A percentile compares a stretch with the other conserved stretches of the same genome.
Conservation (phyloP, 2,888 invertebrate genomes). For the Meiosimyza platycephala region DNA sequence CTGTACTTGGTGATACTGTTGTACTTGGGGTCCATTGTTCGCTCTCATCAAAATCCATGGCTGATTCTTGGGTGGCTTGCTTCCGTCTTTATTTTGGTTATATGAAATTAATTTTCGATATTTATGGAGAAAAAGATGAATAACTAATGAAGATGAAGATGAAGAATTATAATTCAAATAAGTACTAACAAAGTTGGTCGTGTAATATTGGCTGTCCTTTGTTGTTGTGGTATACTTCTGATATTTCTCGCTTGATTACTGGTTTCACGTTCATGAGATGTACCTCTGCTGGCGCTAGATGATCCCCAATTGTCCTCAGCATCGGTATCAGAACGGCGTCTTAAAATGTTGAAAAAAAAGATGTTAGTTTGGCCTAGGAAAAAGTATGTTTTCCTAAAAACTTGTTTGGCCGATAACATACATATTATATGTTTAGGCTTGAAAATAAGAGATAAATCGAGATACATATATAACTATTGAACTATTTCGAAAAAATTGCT, state of each 20-base stretch:
- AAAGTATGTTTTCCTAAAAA: no score
- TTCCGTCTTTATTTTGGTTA: conserved; percentile 47
- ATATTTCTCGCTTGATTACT: conserved; percentile 53
- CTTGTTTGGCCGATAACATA: no score
- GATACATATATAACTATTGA: no score
- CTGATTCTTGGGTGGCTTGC: conserved; percentile 58
- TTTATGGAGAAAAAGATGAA: not conserved
- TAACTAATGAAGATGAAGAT: no score
- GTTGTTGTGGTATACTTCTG: conserved; percentile 52
- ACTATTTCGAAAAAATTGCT: no score
- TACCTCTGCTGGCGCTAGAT: conserved; percentile 59
- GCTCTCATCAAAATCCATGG: conserved; percentile 50
- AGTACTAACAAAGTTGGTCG: conserved; percentile 42
- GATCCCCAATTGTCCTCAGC: conserved; percentile 60
- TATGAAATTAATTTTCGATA: not conserved
- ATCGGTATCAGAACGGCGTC: conserved; percentile 52
- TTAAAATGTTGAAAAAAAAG: conserved; percentile 40
- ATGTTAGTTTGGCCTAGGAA: no score
- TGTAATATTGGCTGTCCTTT: conserved; percentile 24
- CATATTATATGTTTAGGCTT: not conserved
- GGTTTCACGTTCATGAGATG: conserved; percentile 58
- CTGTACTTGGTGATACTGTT: not conserved
- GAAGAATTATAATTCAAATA: not conserved
- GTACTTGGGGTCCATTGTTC: conserved; percentile 38
- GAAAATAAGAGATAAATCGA: no score